phyloP scores from a whole-genome alignment of 1,140 invertebrate genomes.

The Sinella curviseta region DNA sequence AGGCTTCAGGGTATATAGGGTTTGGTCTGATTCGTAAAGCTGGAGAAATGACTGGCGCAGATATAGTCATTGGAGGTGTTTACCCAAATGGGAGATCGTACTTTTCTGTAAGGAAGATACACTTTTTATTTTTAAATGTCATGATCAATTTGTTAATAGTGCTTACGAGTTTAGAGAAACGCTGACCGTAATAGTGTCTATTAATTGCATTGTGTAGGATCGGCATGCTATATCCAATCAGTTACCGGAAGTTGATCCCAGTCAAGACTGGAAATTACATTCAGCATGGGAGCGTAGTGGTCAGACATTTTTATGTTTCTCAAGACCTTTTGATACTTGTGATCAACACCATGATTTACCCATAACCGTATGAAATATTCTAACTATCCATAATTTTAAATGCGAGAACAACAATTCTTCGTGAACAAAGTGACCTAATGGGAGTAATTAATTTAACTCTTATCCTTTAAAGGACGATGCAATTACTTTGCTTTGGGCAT shows the following conservation, averaged over 20 bases:
- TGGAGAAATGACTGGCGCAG: not conserved
- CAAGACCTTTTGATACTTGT: conserved; percentile 32
- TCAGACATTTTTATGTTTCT: conserved; percentile 34
- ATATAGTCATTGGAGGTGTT: conserved; percentile 7
- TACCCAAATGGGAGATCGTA: not conserved
- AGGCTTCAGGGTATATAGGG: not conserved
- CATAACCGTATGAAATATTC: conserved; percentile 26
- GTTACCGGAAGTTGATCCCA: conserved; percentile 17
- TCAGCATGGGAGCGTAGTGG: conserved; percentile 25
- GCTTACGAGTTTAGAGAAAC: not conserved
- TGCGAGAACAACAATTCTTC: too few species aligned
- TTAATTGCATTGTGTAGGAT: conserved; percentile 23
- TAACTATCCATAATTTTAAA: not conserved
- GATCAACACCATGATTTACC: conserved; percentile 33
- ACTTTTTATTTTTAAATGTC: not conserved
- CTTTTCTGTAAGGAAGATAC: not conserved
- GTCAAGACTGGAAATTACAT: conserved; percentile 33
- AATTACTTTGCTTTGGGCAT: not conserved
- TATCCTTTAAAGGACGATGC: not conserved
- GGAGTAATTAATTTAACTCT: not conserved
- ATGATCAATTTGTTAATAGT: not conserved
- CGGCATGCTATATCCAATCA: conserved; percentile 28
- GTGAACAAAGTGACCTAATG: too few species aligned
- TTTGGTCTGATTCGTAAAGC: not conserved
- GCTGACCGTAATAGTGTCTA: not conserved